phyloP scores from a whole-genome alignment of 2,888 invertebrate genomes.

The Ophion obscuratus region DNA sequence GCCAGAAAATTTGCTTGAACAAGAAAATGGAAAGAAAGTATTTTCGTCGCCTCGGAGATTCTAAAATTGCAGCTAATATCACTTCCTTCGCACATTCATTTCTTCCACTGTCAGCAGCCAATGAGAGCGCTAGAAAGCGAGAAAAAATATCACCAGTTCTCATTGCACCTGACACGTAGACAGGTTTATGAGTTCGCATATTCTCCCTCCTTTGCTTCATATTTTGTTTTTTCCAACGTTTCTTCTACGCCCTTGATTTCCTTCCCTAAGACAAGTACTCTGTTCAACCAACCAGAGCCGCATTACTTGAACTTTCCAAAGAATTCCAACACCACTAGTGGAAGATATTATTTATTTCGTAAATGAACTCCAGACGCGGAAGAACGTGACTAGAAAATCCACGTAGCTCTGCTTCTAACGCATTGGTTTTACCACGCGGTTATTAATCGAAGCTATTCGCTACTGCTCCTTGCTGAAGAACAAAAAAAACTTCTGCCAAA shows the following conservation, averaged over 20 bases:
- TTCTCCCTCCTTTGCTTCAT: conserved; percentile 54
- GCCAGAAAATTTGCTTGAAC: not conserved
- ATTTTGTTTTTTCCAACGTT: conserved; percentile 46
- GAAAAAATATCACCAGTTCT: conserved; percentile 84
- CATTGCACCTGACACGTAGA: conserved; percentile 83
- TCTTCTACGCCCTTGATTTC: conserved; percentile 61
- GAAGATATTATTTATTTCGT: conserved; percentile 84
- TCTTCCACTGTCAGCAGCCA: conserved; percentile 47
- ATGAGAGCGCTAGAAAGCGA: conserved; percentile 44
- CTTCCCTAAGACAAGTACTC: conserved; percentile 36
- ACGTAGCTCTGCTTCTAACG: conserved; percentile 75
- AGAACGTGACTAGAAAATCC: conserved; percentile 84
- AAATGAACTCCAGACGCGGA: conserved; percentile 82
- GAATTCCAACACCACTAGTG: conserved; percentile 69
- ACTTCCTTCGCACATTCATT: conserved; percentile 53
- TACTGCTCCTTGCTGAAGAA: conserved; percentile 25
- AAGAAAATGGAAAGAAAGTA: not conserved
- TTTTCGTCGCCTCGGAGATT: not conserved
- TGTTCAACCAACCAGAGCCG: conserved; percentile 27
- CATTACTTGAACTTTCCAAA: conserved; percentile 65
- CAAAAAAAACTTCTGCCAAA: not conserved
- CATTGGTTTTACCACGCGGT: conserved; percentile 75
- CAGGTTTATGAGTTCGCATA: conserved; percentile 80
- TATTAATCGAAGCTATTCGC: conserved; percentile 82
- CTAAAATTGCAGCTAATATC: conserved; percentile 13